Evolutionary conservation across 1,140 invertebrate species (phyloP), one percentile per base, ranked within the genome.

Genomic region (Heliconius nattereri): DNA sequence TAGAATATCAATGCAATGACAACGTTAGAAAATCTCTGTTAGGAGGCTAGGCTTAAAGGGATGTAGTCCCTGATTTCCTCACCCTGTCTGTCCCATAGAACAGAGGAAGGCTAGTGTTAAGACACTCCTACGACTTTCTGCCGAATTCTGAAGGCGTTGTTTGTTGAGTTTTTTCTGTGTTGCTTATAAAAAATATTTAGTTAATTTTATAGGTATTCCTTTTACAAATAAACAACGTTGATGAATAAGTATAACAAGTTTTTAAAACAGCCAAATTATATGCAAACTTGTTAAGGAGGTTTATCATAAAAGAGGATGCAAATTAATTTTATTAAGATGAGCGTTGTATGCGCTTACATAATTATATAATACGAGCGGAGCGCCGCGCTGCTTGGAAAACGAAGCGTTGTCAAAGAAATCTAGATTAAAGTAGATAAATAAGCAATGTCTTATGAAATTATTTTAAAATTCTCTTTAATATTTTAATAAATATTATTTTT

Each of bases 291-390:
- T 73, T 81, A 76, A 75, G 73, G 26, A 79, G 73, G 73, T 78
- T 81, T 78, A 81, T 37, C 60, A 83, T 73, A 82, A 77, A 84
- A 73, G 78, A 73, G 78, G 82, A 84, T 78, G 78, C 81, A 82
- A 82, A 80, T 80, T 82, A 82, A 82, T 82, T 76, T 49, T 78
- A 80, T 82, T 82, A 82, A 80, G 81, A 80, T 76, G 81, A 80
- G 72, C 78, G 81, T 82, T 83, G 83, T 79, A 84, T 81, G 79
- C 83, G 79, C 83, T 84, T 82, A 83, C 75, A 79, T 81, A 83
- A 85, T 85, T 83, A 75, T 75, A 85, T 75, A 78, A 83, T 76
- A 82, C 79, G 57, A 57, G 45, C 77, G 26, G 60, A 66, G 60
- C 60, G 60, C 74, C 75, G 66, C 35, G 81, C 29, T 52, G 79